These are phyloP conservation scores for Melanargia galathea DNA, from an alignment of 2,888 invertebrate genomes.

Conservation along the genomic window DNA sequence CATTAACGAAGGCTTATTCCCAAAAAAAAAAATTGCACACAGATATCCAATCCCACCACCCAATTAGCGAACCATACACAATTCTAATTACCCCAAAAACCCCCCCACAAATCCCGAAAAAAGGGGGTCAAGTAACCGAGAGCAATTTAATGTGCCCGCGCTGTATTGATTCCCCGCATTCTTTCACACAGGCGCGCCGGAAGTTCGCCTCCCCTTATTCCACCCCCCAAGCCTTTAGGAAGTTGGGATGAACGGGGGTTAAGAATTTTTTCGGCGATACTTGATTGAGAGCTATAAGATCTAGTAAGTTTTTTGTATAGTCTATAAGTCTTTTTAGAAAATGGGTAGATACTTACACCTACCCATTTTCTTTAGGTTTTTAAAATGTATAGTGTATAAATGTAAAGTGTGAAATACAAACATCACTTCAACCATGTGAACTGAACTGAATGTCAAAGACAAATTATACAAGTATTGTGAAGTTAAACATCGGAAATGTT, in stretches of 20 bases:
- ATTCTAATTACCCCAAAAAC: conserved; percentile 22
- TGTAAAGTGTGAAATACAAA: too few relatives aligned
- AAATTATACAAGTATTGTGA: too few relatives aligned
- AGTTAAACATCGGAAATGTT: too few relatives aligned
- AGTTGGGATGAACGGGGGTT: conserved; percentile 67
- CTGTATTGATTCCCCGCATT: conserved; percentile 81
- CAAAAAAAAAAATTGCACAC: conserved; percentile 10
- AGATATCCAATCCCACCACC: not conserved
- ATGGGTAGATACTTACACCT: too few relatives aligned
- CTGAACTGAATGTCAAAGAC: too few relatives aligned
- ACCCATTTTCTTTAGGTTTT: too few relatives aligned
- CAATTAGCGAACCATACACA: conserved; percentile 22
- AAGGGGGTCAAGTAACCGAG: conserved; percentile 62
- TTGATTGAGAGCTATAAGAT: conserved; percentile 32
- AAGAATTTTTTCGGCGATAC: conserved; percentile 66
- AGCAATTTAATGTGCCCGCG: conserved; percentile 78
- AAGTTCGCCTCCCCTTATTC: conserved; percentile 47
- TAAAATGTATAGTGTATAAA: too few relatives aligned
- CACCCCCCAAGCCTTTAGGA: conserved; percentile 50
- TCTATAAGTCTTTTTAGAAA: too few relatives aligned
- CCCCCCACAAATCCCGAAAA: conserved; percentile 46
- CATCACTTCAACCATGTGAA: too few relatives aligned
- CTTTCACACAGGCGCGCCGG: conserved; percentile 79
- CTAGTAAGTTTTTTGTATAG: not conserved
- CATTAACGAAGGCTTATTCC: conserved; percentile 1